A percentile compares a stretch with the other conserved stretches of the same genome.
Conservation (phyloP, 1,140 invertebrate species). For the Tetragnatha versicolor region DNA sequence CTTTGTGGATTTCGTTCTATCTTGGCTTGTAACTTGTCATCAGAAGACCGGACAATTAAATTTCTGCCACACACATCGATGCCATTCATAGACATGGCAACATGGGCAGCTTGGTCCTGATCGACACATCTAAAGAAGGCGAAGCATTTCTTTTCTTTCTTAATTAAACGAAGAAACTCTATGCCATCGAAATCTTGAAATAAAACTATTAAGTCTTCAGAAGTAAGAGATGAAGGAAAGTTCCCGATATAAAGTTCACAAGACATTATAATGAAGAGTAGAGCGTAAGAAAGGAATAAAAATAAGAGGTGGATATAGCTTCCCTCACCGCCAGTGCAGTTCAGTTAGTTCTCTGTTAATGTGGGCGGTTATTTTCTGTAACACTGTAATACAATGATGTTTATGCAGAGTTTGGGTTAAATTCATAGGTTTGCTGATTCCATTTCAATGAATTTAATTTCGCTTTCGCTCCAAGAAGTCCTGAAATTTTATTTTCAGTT, state of each 20-base stretch:
- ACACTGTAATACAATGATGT: too few species aligned
- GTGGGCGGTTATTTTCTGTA: too few species aligned
- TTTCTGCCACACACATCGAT: slow-evolving; percentile 8
- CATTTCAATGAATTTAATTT: too few species aligned
- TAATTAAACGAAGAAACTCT: not conserved
- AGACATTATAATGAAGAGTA: not conserved
- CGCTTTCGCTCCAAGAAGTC: too few species aligned
- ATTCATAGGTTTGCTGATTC: too few species aligned
- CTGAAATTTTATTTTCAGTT: too few species aligned
- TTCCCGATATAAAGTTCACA: slow-evolving; percentile 29
- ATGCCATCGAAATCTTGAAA: slow-evolving; percentile 41
- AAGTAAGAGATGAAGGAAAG: not conserved
- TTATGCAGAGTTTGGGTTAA: too few species aligned
- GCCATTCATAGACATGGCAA: not conserved
- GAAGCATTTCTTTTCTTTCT: slow-evolving; percentile 14
- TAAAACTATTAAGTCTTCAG: slow-evolving; percentile 1
- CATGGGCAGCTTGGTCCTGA: slow-evolving; percentile 9
- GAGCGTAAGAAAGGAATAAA: too few species aligned
- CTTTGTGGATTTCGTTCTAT: not conserved
- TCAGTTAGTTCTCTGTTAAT: too few species aligned
- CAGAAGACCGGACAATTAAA: slow-evolving; percentile 13
- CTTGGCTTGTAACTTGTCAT: not conserved
- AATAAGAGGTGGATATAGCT: too few species aligned
- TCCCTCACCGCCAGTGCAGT: too few species aligned
- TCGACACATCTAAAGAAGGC: slow-evolving; percentile 14